These are phyloP conservation scores for Heteropelma amictum DNA, from an alignment of 2,888 invertebrate species.

Conservation along the genomic window DNA sequence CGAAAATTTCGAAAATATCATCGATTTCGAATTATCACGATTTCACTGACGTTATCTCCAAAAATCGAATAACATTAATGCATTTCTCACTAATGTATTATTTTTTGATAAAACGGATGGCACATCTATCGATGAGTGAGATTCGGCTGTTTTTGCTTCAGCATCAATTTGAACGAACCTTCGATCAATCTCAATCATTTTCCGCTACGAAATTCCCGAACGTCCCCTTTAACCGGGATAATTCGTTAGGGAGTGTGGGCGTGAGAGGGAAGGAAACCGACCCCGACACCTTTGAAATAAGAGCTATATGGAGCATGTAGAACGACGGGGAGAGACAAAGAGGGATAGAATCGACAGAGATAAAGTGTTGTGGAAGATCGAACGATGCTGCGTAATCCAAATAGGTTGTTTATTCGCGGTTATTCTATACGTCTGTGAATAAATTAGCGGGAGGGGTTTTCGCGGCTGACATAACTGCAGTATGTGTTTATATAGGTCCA, in stretches of 20 bases:
- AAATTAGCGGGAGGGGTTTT: conserved; percentile 54
- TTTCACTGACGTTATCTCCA: neutral
- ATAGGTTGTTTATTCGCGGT: conserved; percentile 56
- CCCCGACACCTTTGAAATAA: conserved; percentile 21
- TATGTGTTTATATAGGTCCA: neutral
- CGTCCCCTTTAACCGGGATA: conserved; percentile 13
- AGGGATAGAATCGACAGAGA: conserved; percentile 20
- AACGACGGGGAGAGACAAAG: neutral
- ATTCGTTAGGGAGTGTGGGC: conserved; percentile 3
- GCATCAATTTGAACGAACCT: conserved; percentile 16
- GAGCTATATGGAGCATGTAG: too few relatives aligned
- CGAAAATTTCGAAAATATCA: neutral
- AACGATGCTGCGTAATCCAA: conserved; percentile 55
- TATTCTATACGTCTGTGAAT: conserved; percentile 52
- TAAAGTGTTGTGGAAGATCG: conserved; percentile 50
- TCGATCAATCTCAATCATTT: conserved; percentile 12
- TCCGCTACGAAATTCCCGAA: conserved; percentile 8
- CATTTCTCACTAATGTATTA: neutral
- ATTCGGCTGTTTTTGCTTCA: neutral
- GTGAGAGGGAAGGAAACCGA: conserved; percentile 3
- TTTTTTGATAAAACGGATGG: too few relatives aligned
- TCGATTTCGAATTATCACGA: neutral
- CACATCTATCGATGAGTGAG: neutral
- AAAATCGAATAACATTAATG: too few relatives aligned
- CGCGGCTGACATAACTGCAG: conserved; percentile 44